Evolutionary conservation across 2,888 invertebrate genomes (phyloP), one percentile per base, ranked within the genome.

Genomic region (Anthophora plumipes): DNA sequence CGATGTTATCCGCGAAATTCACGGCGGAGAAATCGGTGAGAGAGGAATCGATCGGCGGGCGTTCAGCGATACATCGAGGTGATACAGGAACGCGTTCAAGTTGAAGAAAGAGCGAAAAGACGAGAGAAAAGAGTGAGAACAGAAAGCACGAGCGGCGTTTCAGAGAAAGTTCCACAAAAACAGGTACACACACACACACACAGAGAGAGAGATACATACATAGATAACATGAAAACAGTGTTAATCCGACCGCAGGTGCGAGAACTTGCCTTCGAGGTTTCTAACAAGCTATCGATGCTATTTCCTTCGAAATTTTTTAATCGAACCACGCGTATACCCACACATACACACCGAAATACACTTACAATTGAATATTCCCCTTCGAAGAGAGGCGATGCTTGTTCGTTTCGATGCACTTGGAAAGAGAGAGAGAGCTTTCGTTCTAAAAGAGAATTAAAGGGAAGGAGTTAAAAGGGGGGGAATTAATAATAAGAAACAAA

Each of bases 301-400:
- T 68, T 69, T 63, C 78, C 63, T 69, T 59, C 43, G 68, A 63
- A 57, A 69, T 69, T 77, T 78, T 78, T 63, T 78, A 68, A 77
- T 77, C 55, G 68, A 77, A 52, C 20, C 25, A 12, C 31, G 31
- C 31, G 31, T 31, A 48, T 43, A 39, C 46, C 63, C 31, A 68
- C 63, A 46, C 17, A 9, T 9, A 63, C 41, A 71, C 54, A 43
- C 41, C 61, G 31, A 14, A 0, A 52, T 12, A 68, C 43, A 31
- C 43, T 20, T 31, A 22, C 54, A 14, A 22, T 14, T 25, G 20
- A 17, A 61, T 55, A 55, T 76, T 71, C 37, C 50, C 61, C 68
- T 41, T 22, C n/a, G 46, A n/a, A 4, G 31, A 31, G 37, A 52
- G 39, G 57, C 63, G 61, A 50, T 46, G 71, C 71, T 59, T 66